Evolutionary conservation across 2,113 vertebrate species (phyloP).

Genomic region (Datnioides undecimradiatus): DNA sequence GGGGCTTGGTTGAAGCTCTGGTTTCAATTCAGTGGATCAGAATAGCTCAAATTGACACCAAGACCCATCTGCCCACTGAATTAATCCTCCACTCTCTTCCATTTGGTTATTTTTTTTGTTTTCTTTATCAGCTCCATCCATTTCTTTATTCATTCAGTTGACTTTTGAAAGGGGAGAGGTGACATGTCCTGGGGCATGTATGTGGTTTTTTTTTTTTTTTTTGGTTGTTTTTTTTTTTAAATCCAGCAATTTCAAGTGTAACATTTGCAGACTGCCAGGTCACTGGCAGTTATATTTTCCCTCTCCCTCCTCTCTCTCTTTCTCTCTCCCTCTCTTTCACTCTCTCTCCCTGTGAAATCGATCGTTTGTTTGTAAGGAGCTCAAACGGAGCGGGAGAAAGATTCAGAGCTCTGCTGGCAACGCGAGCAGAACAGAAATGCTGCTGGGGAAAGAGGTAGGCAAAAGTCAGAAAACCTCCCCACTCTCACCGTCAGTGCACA

Average conservation of each 20-base stretch:
- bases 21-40: conserved; percentile 83
- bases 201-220: conserved; percentile 27
- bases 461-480: conserved; percentile 78
- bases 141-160: conserved; percentile 86
- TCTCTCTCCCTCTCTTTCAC: conserved; percentile 49
- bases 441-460: conserved; percentile 80
- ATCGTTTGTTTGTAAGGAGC: conserved; percentile 84
- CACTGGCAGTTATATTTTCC: conserved; percentile 78
- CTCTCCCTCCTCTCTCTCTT: conserved; percentile 53
- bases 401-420: conserved; percentile 79
- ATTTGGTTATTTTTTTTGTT: conserved; percentile 78
- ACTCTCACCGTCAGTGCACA: conserved; percentile 60
- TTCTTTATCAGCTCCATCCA: conserved; percentile 83
- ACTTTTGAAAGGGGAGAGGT: conserved; percentile 84
- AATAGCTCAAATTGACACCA: conserved; percentile 86
- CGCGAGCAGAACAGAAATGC: conserved; percentile 75
- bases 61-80: conserved; percentile 85
- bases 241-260: conserved; percentile 84
- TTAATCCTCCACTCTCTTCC: conserved; percentile 83
- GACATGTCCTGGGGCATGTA: conserved; percentile 81
- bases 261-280: conserved; percentile 86
- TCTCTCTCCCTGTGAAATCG: conserved; percentile 78
- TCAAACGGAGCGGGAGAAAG: conserved; percentile 79
- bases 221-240: conserved; percentile 40
- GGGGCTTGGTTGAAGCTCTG: conserved; percentile 79